Evolutionary conservation across 1,140 invertebrate species (phyloP).

Genomic region (Panagrolaimus sp.): DNA sequence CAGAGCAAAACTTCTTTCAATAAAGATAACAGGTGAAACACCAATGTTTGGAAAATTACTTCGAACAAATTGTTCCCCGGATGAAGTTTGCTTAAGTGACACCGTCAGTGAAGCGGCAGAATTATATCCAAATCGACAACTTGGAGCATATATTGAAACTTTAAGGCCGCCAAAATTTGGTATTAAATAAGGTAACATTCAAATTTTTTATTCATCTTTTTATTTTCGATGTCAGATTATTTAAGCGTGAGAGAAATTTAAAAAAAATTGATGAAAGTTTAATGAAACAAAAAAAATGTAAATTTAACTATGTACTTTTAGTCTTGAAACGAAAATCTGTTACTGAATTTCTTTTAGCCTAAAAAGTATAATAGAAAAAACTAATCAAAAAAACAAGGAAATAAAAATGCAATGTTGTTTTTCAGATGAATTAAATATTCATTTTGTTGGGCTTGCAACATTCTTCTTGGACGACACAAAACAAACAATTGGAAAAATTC

Average conservation of each 20-base stretch:
- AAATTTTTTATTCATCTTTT: neutral
- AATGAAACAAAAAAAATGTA: neutral
- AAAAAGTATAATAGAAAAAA: too few species aligned
- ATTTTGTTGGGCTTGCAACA: conserved; percentile 34
- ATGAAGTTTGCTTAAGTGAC: conserved; percentile 47
- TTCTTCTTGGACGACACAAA: conserved; percentile 33
- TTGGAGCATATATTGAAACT: conserved; percentile 41
- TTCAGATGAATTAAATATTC: conserved; percentile 23
- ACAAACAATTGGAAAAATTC: conserved; percentile 42
- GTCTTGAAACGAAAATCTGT: conserved; percentile 9
- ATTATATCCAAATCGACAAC: conserved; percentile 38
- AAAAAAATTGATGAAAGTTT: neutral
- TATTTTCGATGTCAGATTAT: conserved; percentile 15
- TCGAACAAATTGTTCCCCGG: conserved; percentile 32
- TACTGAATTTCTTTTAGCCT: neutral
- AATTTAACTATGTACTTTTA: conserved; percentile 22
- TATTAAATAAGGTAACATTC: conserved; percentile 36
- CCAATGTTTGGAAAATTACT: conserved; percentile 42
- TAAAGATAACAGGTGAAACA: conserved; percentile 18
- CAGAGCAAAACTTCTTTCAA: neutral
- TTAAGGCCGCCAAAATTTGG: conserved; percentile 31
- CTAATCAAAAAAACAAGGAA: conserved; percentile 9
- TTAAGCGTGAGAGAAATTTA: conserved; percentile 20
- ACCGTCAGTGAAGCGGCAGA: conserved; percentile 43
- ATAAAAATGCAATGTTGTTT: neutral